phyloP scores from a whole-genome alignment of 2,797 vertebrate species.

The Miichthys miiuy region DNA sequence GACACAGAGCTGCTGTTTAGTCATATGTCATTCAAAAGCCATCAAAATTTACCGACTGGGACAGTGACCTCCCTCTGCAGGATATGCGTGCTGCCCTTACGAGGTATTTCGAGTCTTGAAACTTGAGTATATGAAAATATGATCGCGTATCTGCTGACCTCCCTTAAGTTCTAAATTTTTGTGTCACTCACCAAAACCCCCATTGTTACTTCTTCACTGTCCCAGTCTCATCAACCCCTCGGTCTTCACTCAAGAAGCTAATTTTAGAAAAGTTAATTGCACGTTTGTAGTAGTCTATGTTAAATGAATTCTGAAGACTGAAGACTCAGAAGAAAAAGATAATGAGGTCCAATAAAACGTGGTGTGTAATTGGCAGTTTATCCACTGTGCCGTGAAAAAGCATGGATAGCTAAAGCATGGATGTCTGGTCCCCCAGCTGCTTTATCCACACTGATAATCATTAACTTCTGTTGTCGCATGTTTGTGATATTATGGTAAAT shows the following conservation, averaged over 20 bases:
- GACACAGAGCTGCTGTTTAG: slow-evolving; percentile 57
- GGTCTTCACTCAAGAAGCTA: slow-evolving; percentile 44
- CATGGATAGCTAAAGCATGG: slow-evolving; percentile 28
- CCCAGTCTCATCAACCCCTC: slow-evolving; percentile 31
- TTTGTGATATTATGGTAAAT: slow-evolving; percentile 21
- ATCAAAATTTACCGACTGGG: slow-evolving; percentile 51
- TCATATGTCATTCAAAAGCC: slow-evolving; percentile 60
- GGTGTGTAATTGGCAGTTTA: slow-evolving; percentile 64
- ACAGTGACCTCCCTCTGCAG: slow-evolving; percentile 28
- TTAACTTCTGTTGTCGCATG: slow-evolving; percentile 21
- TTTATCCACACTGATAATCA: slow-evolving; percentile 31
- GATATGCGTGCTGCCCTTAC: neutral
- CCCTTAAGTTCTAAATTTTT: slow-evolving; percentile 5
- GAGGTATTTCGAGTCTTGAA: slow-evolving; percentile 11
- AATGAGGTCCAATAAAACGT: slow-evolving; percentile 59
- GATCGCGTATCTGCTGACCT: neutral
- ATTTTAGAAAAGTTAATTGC: slow-evolving; percentile 71
- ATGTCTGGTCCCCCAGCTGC: slow-evolving; percentile 30
- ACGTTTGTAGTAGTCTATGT: slow-evolving; percentile 55
- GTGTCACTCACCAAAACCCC: slow-evolving; percentile 3
- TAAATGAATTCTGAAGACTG: slow-evolving; percentile 55
- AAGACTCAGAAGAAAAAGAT: slow-evolving; percentile 29
- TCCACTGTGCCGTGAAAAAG: slow-evolving; percentile 52
- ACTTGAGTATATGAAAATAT: neutral
- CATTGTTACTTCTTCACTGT: slow-evolving; percentile 30